Evolutionary conservation across 2,888 invertebrate species (phyloP).

Genomic region (Drosophila niveifrons): DNA sequence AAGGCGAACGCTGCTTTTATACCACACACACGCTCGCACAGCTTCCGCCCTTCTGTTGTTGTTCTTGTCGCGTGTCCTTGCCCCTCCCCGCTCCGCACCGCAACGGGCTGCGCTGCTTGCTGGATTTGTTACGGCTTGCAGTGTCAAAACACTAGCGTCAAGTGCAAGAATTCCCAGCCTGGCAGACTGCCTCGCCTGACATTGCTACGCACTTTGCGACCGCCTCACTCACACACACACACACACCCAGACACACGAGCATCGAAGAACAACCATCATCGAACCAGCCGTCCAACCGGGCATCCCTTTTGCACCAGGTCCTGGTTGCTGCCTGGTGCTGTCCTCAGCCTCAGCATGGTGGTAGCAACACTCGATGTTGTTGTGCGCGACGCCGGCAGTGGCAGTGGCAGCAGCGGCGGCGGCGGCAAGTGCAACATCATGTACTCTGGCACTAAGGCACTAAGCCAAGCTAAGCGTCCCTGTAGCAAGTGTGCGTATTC

Average conservation of each 20-base stretch:
- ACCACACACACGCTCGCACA: slow-evolving; percentile 49
- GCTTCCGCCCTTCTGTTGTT: slow-evolving; percentile 52
- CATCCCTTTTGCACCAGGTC: slow-evolving; percentile 49
- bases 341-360: slow-evolving; percentile 23
- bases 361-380: slow-evolving; percentile 36
- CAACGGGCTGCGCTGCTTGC: slow-evolving; percentile 56
- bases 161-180: slow-evolving; percentile 85
- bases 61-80: slow-evolving; percentile 23
- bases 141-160: slow-evolving; percentile 83
- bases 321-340: slow-evolving; percentile 39
- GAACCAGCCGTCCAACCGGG: slow-evolving; percentile 34
- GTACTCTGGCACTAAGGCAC: slow-evolving; percentile 77
- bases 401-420: slow-evolving; percentile 44
- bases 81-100: slow-evolving; percentile 18
- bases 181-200: slow-evolving; percentile 32
- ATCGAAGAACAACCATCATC: background rate
- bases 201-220: slow-evolving; percentile 77
- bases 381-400: slow-evolving; percentile 77
- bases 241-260: background rate
- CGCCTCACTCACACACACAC: slow-evolving; percentile 35
- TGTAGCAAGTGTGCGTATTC: slow-evolving; percentile 81
- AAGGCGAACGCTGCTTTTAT: slow-evolving; percentile 80
- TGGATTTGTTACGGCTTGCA: slow-evolving; percentile 83
- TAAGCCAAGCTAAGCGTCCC: slow-evolving; percentile 75
- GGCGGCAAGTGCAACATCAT: slow-evolving; percentile 84